Percentiles rank a stretch among this genome's conserved stretches.
phyloP scores from a whole-genome alignment of 1,140 invertebrate genomes.

The Phymorhynchus buccinoides region DNA sequence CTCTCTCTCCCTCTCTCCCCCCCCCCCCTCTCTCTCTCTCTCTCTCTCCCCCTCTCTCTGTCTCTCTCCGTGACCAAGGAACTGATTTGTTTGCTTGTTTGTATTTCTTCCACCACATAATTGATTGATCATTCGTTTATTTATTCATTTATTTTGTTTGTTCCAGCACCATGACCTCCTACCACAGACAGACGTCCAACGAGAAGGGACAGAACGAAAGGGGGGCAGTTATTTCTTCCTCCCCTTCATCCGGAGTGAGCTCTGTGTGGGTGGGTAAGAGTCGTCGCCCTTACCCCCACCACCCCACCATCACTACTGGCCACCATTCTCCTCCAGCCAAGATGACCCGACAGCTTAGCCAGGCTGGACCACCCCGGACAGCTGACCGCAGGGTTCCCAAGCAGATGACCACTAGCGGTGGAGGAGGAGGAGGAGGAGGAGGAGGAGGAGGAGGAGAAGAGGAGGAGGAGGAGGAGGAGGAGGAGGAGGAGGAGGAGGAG shows the following conservation, averaged over 20 bases:
- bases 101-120: background rate
- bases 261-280: slow-evolving; percentile 30
- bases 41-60: slow-evolving; percentile 23
- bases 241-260: background rate
- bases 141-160: background rate
- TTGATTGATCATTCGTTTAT: too few relatives aligned
- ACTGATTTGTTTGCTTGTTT: too few relatives aligned
- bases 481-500: background rate
- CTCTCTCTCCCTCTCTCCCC: slow-evolving; percentile 32
- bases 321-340: background rate
- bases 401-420: too few relatives aligned
- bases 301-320: background rate
- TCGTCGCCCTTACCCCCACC: background rate
- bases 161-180: background rate
- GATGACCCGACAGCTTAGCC: too few relatives aligned
- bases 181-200: background rate
- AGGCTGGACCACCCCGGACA: background rate
- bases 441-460: background rate
- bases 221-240: background rate
- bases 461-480: too few relatives aligned
- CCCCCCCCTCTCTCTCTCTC: background rate
- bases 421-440: too few relatives aligned
- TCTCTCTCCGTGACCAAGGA: slow-evolving; percentile 3
- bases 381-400: background rate
- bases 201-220: background rate